Percentiles rank a stretch among this genome's conserved stretches.
Evolutionary conservation across 1,140 invertebrate genomes (phyloP).

Genomic region (Tetragnatha versicolor): DNA sequence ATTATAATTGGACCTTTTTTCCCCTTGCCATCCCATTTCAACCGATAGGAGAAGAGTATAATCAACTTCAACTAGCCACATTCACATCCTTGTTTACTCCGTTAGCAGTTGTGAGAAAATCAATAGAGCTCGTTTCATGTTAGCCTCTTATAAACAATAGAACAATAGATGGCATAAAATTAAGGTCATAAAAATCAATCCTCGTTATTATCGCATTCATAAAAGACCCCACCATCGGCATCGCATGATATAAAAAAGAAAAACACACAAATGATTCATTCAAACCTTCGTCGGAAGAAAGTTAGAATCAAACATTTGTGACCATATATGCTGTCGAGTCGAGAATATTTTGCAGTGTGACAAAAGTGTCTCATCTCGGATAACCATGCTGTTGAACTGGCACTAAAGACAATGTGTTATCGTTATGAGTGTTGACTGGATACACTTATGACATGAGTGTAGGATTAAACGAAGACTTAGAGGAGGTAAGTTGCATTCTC

Average conservation of each 20-base stretch:
- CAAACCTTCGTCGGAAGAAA: conserved; percentile 16
- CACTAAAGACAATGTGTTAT: background rate
- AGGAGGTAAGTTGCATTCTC: conserved; percentile 55
- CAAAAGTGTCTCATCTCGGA: background rate
- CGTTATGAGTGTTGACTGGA: conserved; percentile 20
- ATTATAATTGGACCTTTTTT: conserved; percentile 6
- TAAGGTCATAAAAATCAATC: too few species aligned
- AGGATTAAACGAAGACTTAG: conserved; percentile 51
- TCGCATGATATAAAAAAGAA: too few species aligned
- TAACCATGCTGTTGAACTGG: background rate
- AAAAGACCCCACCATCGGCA: too few species aligned
- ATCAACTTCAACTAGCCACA: conserved; percentile 16
- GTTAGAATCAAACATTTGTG: conserved; percentile 17
- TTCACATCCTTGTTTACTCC: too few species aligned
- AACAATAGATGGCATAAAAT: too few species aligned
- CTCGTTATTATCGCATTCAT: too few species aligned
- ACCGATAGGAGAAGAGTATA: conserved; percentile 17
- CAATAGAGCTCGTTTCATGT: too few species aligned
- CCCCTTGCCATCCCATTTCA: background rate
- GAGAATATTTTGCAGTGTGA: background rate
- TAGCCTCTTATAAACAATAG: too few species aligned
- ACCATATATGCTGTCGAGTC: background rate
- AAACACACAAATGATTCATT: conserved; percentile 31
- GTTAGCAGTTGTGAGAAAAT: too few species aligned
- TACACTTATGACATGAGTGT: conserved; percentile 52